These are phyloP conservation scores for Brachyptera putata DNA, from an alignment of 2,888 invertebrate species.

Conservation along the genomic window DNA sequence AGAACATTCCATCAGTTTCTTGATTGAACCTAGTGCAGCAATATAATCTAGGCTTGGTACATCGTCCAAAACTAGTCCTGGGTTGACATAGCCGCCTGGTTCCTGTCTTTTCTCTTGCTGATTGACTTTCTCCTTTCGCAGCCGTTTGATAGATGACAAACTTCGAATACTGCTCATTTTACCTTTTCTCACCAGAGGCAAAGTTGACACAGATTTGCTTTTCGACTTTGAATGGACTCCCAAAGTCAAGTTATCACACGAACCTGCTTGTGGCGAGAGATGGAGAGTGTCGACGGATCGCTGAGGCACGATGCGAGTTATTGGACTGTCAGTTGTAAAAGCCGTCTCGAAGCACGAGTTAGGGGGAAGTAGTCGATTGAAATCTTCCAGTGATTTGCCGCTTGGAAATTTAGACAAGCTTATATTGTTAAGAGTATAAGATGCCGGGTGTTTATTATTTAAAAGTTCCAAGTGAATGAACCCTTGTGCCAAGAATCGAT, in stretches of 20 bases:
- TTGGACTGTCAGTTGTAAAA: conserved; percentile 42
- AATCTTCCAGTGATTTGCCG: too few relatives aligned
- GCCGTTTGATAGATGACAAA: neutral
- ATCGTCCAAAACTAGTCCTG: conserved; percentile 31
- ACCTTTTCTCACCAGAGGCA: conserved; percentile 5
- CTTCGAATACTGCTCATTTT: neutral
- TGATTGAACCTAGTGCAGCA: conserved; percentile 31
- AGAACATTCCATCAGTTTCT: conserved; percentile 31
- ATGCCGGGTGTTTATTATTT: neutral
- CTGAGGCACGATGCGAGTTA: conserved; percentile 41
- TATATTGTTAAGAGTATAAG: too few relatives aligned
- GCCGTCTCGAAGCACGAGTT: conserved; percentile 42
- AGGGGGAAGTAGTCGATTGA: too few relatives aligned
- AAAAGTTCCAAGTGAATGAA: neutral
- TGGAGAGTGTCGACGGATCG: conserved; percentile 37
- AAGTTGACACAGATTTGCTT: too few relatives aligned
- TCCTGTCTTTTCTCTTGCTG: too few relatives aligned
- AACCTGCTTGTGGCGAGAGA: conserved; percentile 11
- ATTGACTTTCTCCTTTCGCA: neutral
- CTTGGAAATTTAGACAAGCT: neutral
- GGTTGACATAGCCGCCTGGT: conserved; percentile 38
- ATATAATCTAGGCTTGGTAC: conserved; percentile 29
- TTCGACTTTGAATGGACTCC: neutral
- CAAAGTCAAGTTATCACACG: neutral
- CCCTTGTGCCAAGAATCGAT: conserved; percentile 1